phyloP scores from a whole-genome alignment of 1,140 invertebrate species.

The Alviniconcha marisindica region DNA sequence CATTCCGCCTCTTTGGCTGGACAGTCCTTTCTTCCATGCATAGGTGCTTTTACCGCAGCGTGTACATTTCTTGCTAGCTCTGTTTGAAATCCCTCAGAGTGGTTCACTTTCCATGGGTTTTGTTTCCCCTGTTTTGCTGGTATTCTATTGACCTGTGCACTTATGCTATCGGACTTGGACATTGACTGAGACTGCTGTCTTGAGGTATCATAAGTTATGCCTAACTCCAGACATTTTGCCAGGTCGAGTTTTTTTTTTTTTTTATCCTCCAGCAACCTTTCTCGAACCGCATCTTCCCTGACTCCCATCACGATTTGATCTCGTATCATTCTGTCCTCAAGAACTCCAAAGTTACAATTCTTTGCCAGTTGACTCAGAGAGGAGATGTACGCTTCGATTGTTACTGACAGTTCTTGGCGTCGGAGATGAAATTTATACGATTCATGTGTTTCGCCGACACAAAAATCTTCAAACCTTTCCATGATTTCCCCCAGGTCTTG shows the following conservation, averaged over 20 bases:
- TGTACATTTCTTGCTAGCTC: background rate
- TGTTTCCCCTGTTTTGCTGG: background rate
- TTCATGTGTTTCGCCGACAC: background rate
- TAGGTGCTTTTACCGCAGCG: background rate
- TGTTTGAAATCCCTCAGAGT: background rate
- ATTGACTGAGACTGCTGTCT: background rate
- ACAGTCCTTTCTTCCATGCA: background rate
- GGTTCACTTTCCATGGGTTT: background rate
- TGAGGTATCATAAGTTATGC: background rate
- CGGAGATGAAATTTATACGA: background rate
- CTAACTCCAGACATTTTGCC: background rate
- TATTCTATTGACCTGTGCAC: background rate
- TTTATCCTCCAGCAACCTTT: background rate
- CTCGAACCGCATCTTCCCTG: background rate
- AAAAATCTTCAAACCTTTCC: background rate
- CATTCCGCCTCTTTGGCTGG: conserved; percentile 6
- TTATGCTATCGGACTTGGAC: no score
- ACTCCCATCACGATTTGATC: background rate
- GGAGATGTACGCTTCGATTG: background rate
- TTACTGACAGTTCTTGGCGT: background rate
- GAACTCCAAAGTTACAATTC: background rate
- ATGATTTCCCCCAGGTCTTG: background rate
- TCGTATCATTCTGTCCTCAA: background rate
- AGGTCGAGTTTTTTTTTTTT: no score
- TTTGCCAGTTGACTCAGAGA: background rate